Conservation (phyloP, 1,140 invertebrate species). For the Chironomus striatipennis region DNA sequence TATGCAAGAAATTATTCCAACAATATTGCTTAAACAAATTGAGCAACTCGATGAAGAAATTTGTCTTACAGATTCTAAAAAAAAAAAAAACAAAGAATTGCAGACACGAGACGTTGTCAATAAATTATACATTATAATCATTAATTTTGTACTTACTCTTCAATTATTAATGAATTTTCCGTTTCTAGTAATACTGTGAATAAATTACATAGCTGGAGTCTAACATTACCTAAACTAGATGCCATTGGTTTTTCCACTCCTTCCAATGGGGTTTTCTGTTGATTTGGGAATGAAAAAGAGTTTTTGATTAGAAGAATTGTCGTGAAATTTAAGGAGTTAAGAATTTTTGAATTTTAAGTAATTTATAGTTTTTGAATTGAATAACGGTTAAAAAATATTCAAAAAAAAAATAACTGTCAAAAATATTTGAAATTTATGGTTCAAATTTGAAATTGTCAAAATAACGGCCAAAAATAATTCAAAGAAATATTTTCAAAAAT, state of each 20-base stretch:
- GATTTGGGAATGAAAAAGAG: no score
- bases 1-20: conserved; percentile 84
- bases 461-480: no score
- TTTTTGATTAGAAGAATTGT: no score
- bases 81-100: neutral
- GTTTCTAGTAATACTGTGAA: conserved; percentile 58
- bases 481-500: no score
- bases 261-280: neutral
- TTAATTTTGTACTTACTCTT: conserved; percentile 34
- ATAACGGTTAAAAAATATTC: conserved; percentile 12
- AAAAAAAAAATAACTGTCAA: neutral
- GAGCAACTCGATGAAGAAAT: conserved; percentile 46
- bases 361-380: no score
- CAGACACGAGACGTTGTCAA: neutral
- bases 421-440: neutral
- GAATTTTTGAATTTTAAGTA: neutral
- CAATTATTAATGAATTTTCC: conserved; percentile 49
- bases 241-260: conserved; percentile 42
- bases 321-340: neutral
- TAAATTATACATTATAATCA: conserved; percentile 15
- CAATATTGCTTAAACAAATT: conserved; percentile 76
- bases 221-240: conserved; percentile 64
- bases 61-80: conserved; percentile 35
- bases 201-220: conserved; percentile 65
- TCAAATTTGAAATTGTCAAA: no score